Evolutionary conservation across 2,888 invertebrate species (phyloP).

Genomic region (Coelinius sp.): DNA sequence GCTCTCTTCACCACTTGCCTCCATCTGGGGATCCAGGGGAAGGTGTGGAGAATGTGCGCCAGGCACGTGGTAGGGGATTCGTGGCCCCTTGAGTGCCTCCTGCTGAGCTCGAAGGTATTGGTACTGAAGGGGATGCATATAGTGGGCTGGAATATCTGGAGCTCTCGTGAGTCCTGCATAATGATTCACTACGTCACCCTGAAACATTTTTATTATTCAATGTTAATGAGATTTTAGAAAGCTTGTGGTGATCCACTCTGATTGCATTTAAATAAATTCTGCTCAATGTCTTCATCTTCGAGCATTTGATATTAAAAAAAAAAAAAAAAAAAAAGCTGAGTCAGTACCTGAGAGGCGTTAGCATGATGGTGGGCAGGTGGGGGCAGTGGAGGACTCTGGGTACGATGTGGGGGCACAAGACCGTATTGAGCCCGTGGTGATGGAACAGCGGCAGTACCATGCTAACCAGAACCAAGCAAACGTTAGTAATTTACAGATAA

Average conservation of each 20-base stretch:
- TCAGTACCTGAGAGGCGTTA: conserved; percentile 69
- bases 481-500: conserved; percentile 52
- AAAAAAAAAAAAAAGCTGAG: conserved; percentile 31
- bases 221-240: not conserved
- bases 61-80: conserved; percentile 66
- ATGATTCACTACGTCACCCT: conserved; percentile 75
- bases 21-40: conserved; percentile 74
- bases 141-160: conserved; percentile 72
- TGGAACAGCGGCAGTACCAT: conserved; percentile 66
- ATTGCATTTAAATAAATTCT: no score
- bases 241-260: not conserved
- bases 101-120: conserved; percentile 74
- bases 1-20: conserved; percentile 76
- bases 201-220: conserved; percentile 30
- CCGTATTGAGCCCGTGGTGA: conserved; percentile 68
- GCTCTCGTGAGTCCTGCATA: conserved; percentile 68
- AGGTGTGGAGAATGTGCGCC: conserved; percentile 68
- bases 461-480: conserved; percentile 67
- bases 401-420: conserved; percentile 67
- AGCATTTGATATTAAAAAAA: not conserved
- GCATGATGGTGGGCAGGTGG: conserved; percentile 87
- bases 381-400: conserved; percentile 78
- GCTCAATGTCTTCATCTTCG: not conserved
- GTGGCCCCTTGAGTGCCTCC: conserved; percentile 66
- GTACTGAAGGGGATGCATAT: conserved; percentile 74